Evolutionary conservation across 2,888 invertebrate species (phyloP), one percentile per base, ranked within the genome.

Genomic region (Tipula unca): DNA sequence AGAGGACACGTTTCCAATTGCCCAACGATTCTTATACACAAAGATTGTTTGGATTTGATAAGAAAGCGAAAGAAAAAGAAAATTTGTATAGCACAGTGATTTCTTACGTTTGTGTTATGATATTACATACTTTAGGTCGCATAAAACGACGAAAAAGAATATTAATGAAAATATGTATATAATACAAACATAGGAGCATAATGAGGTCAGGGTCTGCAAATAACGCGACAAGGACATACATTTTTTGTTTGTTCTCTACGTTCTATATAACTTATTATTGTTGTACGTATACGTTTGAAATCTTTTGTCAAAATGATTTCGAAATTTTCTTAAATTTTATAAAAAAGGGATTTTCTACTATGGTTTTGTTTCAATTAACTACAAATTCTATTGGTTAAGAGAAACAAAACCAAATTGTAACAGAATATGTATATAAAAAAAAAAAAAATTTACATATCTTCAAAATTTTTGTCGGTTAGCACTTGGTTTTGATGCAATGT

Each of bases 131-230:
- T 25, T 69, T 69, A 25, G 25, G 69, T 69, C 69, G 69, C 69
- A 69, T 69, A 69, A 69, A 69, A 69, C 69, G 69, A 25, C 69
- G 69, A 69, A 69, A 69, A 20, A 25, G 20, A 69, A 69, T 69
- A 69, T 69, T 69, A 69, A 69, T 69, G 25, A 69, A 69, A 25
- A 20, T 69, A 69, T 69, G 69, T 69, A 25, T 69, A 69, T 10
- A 25, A n/a, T n/a, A n/a, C n/a, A 20, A 69, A 69, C 69, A 69
- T 69, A 48, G 69, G 25, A 32, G 83, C 5, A 83, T 83, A 83
- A 32, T 83, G 83, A 14, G 83, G 83, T 83, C 83, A 83, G 83
- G 83, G 83, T 83, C 83, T 83, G n/a, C 32, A n/a, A 69, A 69
- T 25, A 69, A 8, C 69, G 69, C 69, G 69, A 69, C 69, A 69